phyloP scores from a whole-genome alignment of 2,113 vertebrate species.

The Pachyramphus minor region DNA sequence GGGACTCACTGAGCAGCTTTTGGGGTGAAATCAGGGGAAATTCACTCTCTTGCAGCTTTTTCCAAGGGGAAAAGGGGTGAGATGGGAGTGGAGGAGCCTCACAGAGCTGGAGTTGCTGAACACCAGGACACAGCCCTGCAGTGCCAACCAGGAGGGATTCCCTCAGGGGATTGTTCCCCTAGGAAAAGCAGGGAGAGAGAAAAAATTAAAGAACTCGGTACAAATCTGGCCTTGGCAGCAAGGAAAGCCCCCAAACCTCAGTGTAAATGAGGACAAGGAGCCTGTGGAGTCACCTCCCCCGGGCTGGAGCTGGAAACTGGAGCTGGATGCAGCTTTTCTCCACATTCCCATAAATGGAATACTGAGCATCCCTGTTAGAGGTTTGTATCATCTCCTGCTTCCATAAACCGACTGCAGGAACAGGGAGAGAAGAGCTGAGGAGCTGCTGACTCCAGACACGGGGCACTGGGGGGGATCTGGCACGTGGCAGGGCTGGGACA shows the following conservation, averaged over 20 bases:
- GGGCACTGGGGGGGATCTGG: neutral
- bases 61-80: neutral
- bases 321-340: neutral
- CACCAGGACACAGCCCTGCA: neutral
- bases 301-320: neutral
- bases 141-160: neutral
- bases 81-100: neutral
- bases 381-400: neutral
- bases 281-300: neutral
- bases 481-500: fast-evolving
- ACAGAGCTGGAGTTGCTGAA: neutral
- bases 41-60: too few species aligned
- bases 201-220: neutral
- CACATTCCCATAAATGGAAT: neutral
- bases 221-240: neutral
- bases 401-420: neutral
- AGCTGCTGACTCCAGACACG: neutral
- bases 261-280: neutral
- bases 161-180: neutral
- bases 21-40: neutral
- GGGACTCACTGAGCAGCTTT: neutral
- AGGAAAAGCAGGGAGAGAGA: neutral
- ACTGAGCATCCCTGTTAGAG: neutral
- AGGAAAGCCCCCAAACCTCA: neutral
- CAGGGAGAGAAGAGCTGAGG: neutral